phyloP scores from a whole-genome alignment of 1,140 invertebrate species.

The Drosophila athabasca region DNA sequence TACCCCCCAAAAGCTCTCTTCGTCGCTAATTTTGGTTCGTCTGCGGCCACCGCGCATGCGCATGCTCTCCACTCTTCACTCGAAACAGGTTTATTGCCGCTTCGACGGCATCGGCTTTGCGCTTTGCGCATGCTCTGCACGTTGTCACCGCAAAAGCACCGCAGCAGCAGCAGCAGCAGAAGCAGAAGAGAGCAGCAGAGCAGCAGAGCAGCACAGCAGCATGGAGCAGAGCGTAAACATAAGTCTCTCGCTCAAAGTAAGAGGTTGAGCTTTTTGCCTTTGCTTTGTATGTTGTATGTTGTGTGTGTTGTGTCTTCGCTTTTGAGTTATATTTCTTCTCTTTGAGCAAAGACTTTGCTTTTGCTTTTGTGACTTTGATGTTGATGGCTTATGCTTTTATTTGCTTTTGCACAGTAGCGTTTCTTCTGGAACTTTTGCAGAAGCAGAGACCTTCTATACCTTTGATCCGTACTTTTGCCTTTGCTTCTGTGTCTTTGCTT shows the following conservation, averaged over 20 bases:
- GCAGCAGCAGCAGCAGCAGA: background rate
- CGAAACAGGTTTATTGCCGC: slow-evolving; percentile 71
- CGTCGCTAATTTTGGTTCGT: slow-evolving; percentile 69
- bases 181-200: slow-evolving; percentile 15
- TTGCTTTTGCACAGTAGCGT: too few relatives aligned
- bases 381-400: too few relatives aligned
- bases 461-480: slow-evolving; percentile 40
- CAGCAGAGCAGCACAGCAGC: slow-evolving; percentile 7
- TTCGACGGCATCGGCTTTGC: slow-evolving; percentile 39
- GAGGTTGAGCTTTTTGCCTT: slow-evolving; percentile 13
- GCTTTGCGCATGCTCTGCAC: slow-evolving; percentile 67
- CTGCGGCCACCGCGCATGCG: slow-evolving; percentile 26
- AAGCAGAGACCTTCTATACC: slow-evolving; percentile 12
- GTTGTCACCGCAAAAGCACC: slow-evolving; percentile 25
- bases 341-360: background rate
- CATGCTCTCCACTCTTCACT: slow-evolving; percentile 18
- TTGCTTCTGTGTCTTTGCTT: slow-evolving; percentile 44
- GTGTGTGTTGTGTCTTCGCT: slow-evolving; percentile 19
- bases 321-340: slow-evolving; percentile 1
- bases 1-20: slow-evolving; percentile 49
- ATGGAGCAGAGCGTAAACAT: background rate
- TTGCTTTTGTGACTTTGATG: too few relatives aligned
- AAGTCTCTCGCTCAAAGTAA: background rate
- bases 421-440: too few relatives aligned
- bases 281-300: slow-evolving; percentile 32